These are phyloP conservation scores for Halichoeres trimaculatus DNA, from an alignment of 2,113 vertebrate genomes.

Conservation along the genomic window DNA sequence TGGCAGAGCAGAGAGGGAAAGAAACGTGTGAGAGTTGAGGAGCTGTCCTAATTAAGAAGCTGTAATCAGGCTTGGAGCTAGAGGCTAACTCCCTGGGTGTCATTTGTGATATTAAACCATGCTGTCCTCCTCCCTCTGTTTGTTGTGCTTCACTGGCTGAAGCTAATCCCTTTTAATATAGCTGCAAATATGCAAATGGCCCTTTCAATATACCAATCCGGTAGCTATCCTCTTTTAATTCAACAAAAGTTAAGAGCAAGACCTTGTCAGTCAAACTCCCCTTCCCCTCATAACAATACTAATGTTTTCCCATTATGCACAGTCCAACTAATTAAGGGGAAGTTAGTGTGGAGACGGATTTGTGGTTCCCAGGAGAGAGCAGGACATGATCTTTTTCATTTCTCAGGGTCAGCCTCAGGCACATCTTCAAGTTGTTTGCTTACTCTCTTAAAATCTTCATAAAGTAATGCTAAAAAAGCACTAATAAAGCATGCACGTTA, in stretches of 20 bases:
- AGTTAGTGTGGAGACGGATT: constrained; percentile 81
- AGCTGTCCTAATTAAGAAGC: constrained; percentile 97
- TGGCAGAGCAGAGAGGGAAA: constrained; percentile 78
- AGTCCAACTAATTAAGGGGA: constrained; percentile 92
- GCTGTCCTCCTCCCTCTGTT: constrained; percentile 90
- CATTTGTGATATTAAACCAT: constrained; percentile 99
- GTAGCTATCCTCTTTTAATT: constrained; percentile 97
- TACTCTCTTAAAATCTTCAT: constrained; percentile 56
- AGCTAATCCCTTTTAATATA: constrained; percentile 99
- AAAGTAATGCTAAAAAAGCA: constrained; percentile 52
- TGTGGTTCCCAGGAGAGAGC: constrained; percentile 57
- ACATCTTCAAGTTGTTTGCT: constrained; percentile 60
- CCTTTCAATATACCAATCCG: constrained; percentile 97
- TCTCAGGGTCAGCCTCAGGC: constrained; percentile 48
- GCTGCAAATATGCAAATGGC: constrained; percentile 98
- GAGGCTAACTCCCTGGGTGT: constrained; percentile 97
- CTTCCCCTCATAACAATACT: constrained; percentile 78
- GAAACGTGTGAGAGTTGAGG: constrained; percentile 81
- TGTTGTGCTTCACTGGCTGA: constrained; percentile 95
- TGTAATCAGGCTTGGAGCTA: constrained; percentile 95
- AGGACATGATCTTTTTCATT: constrained; percentile 49
- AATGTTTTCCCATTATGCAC: constrained; percentile 79
- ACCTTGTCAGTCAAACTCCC: constrained; percentile 95
- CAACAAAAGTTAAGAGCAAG: constrained; percentile 94
- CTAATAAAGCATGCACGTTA: constrained; percentile 75